A percentile compares a stretch with the other conserved stretches of the same genome.
These are phyloP conservation scores for Gopherus flavomarginatus DNA, from an alignment of 2,113 vertebrate species.

Conservation along the genomic window DNA sequence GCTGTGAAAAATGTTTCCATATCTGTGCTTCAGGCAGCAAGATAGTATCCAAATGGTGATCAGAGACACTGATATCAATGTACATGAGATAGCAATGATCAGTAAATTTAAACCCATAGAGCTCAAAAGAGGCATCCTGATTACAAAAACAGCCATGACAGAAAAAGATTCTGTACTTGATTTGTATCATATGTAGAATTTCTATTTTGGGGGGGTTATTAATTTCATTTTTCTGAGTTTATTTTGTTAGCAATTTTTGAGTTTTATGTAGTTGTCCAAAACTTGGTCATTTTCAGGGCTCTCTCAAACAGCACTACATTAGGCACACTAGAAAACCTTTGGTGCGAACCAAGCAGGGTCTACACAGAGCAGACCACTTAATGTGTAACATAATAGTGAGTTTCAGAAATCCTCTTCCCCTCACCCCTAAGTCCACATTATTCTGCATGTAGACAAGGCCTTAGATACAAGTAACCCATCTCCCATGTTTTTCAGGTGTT, in stretches of 20 bases:
- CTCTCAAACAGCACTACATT: not conserved
- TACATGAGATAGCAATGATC: not conserved
- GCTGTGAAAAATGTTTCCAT: not conserved
- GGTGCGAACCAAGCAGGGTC: not conserved
- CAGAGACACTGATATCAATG: not conserved
- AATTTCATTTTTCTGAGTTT: not conserved
- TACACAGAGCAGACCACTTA: too few relatives aligned
- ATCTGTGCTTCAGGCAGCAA: not conserved
- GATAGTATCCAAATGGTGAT: not conserved
- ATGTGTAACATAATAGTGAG: too few relatives aligned
- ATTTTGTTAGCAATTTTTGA: not conserved
- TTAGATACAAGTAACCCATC: not conserved
- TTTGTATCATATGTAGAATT: not conserved
- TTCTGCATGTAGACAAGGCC: not conserved
- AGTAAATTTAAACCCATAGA: not conserved
- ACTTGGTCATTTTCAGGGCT: not conserved
- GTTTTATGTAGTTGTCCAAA: not conserved
- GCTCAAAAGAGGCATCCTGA: not conserved
- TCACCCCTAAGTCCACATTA: not conserved
- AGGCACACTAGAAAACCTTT: not conserved
- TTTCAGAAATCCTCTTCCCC: not conserved
- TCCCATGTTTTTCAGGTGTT: not conserved
- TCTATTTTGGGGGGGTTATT: not conserved
- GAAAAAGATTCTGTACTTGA: not conserved
- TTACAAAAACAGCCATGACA: not conserved